A percentile compares a stretch with the other conserved stretches of the same genome.
Conservation (phyloP, 1,140 invertebrate genomes). For the Drosophila murphyi region DNA sequence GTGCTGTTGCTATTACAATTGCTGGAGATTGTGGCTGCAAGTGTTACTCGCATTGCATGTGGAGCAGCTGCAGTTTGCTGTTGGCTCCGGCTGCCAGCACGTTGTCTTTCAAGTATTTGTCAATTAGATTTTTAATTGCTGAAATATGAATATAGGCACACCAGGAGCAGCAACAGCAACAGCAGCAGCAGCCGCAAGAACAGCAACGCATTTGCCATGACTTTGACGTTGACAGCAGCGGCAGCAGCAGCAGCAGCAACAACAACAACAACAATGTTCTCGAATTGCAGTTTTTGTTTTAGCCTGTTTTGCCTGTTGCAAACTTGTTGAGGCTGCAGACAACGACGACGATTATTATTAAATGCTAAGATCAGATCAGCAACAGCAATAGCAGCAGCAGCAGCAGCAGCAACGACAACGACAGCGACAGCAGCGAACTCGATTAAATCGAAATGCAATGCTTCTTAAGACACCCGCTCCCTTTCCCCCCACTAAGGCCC, state of each 20-base stretch:
- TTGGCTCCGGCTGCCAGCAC: slow-evolving; percentile 64
- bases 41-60: slow-evolving; percentile 36
- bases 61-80: slow-evolving; percentile 26
- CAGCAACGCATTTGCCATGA: slow-evolving; percentile 51
- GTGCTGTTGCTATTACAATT: slow-evolving; percentile 3
- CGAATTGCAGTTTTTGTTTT: slow-evolving; percentile 43
- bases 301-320: slow-evolving; percentile 71
- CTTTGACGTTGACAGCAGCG: slow-evolving; percentile 54
- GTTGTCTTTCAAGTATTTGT: slow-evolving; percentile 80
- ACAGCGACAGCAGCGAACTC: slow-evolving; percentile 54
- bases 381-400: slow-evolving; percentile 34
- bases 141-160: slow-evolving; percentile 82
- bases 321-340: slow-evolving; percentile 66
- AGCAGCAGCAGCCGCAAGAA: slow-evolving; percentile 26
- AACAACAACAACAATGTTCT: slow-evolving; percentile 50
- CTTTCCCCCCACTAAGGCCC: neutral
- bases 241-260: slow-evolving; percentile 23
- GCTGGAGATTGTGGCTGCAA: slow-evolving; percentile 21
- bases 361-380: slow-evolving; percentile 80
- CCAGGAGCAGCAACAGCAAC: slow-evolving; percentile 38
- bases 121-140: slow-evolving; percentile 83
- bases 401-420: slow-evolving; percentile 30
- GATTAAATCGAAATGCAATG: slow-evolving; percentile 81
- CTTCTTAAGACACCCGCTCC: slow-evolving; percentile 47
- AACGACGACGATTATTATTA: slow-evolving; percentile 71